Evolutionary conservation across 2,797 vertebrate species (phyloP).

Genomic region (Pipistrellus pipistrellus): DNA sequence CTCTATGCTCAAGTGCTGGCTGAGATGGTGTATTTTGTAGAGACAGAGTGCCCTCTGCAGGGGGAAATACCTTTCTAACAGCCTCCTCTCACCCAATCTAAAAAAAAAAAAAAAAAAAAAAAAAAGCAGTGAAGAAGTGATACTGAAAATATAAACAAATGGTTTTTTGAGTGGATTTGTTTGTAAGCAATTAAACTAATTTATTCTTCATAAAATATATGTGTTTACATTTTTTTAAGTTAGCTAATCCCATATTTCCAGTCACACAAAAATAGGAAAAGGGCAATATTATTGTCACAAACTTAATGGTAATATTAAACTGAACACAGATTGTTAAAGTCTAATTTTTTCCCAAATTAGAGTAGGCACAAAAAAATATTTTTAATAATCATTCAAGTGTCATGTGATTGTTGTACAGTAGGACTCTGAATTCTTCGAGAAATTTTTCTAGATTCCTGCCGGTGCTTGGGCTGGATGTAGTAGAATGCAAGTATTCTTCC

Average conservation of each 20-base stretch:
- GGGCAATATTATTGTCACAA: neutral
- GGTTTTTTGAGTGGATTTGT: slow-evolving; percentile 62
- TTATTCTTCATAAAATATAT: neutral
- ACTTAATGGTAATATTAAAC: neutral
- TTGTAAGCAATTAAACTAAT: slow-evolving; percentile 64
- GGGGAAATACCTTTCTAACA: slow-evolving; percentile 58
- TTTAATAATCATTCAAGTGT: neutral
- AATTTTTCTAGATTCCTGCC: slow-evolving; percentile 4
- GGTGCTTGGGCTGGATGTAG: neutral
- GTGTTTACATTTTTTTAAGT: neutral
- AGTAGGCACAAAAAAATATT: neutral
- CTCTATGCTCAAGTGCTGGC: slow-evolving; percentile 56
- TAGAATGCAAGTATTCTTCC: neutral
- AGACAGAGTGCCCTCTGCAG: slow-evolving; percentile 90
- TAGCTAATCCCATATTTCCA: neutral
- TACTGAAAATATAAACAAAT: slow-evolving; percentile 74
- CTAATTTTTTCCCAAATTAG: slow-evolving; percentile 7
- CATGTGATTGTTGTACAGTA: neutral
- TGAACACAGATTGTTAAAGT: neutral
- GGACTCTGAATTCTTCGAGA: slow-evolving; percentile 4
- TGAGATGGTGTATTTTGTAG: slow-evolving; percentile 79
- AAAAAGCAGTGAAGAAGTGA: neutral
- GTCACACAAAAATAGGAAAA: slow-evolving; percentile 3
- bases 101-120: neutral
- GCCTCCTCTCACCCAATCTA: neutral